These are phyloP conservation scores for Cephalopachus bancanus DNA, from an alignment of 2,797 vertebrate species.

Conservation along the genomic window DNA sequence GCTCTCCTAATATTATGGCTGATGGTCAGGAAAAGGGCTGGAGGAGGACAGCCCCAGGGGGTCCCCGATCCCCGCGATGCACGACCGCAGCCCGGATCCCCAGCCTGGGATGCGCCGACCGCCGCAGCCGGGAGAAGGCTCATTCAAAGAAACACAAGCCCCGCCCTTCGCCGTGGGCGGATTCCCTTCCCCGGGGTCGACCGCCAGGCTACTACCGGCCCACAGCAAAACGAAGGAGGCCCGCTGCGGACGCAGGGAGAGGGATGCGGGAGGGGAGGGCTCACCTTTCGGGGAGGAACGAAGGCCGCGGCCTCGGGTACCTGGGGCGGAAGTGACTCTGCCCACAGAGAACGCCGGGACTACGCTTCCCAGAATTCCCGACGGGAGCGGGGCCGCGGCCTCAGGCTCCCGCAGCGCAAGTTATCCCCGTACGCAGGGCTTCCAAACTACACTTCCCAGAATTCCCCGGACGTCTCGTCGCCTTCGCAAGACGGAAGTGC, in stretches of 20 bases:
- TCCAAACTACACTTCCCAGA: slow-evolving; percentile 46
- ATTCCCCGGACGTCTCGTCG: fast-evolving
- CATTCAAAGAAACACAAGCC: background rate
- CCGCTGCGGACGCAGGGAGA: fast-evolving
- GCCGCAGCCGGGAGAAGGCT: background rate
- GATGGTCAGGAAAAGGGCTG: fast-evolving
- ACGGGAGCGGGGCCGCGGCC: background rate
- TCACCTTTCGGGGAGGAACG: slow-evolving; percentile 67
- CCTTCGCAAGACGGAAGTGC: background rate
- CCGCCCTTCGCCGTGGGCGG: background rate
- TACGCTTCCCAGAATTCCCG: slow-evolving; percentile 80
- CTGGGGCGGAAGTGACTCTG: slow-evolving; percentile 71
- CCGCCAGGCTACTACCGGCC: fast-evolving
- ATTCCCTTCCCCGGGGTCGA: background rate
- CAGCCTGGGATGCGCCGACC: background rate
- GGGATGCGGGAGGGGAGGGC: background rate
- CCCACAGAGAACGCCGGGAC: background rate
- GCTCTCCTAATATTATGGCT: too few species aligned
- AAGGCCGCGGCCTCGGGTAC: slow-evolving; percentile 57
- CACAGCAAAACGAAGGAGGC: background rate
- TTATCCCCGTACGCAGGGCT: fast-evolving
- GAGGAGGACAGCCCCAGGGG: background rate
- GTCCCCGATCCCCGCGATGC: fast-evolving
- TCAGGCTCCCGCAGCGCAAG: background rate
- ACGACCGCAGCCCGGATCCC: background rate